These are phyloP conservation scores for Coecobrya sp. DNA, from an alignment of 2,888 invertebrate species.

Conservation along the genomic window DNA sequence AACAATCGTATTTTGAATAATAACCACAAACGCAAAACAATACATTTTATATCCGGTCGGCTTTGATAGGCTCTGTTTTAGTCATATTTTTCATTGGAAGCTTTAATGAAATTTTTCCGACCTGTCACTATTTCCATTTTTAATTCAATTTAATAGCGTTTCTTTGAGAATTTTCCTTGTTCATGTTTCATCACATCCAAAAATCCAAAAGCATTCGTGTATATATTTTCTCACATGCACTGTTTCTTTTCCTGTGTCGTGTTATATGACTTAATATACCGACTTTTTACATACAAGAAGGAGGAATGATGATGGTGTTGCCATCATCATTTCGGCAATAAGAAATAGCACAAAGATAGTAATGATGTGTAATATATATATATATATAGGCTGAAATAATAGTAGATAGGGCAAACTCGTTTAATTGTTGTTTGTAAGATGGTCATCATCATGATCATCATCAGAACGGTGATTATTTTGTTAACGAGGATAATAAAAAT, in stretches of 20 bases:
- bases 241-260: background rate
- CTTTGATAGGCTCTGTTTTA: background rate
- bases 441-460: background rate
- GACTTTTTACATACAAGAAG: too few species aligned
- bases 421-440: slow-evolving; percentile 23
- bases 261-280: background rate
- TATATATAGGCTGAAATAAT: too few species aligned
- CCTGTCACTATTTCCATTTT: background rate
- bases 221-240: background rate
- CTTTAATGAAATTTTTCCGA: background rate
- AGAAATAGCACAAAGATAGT: background rate
- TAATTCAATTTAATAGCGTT: background rate
- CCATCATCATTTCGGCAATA: background rate
- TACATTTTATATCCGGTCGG: too few species aligned
- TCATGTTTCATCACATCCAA: background rate
- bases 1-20: too few species aligned
- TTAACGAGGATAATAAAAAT: slow-evolving; percentile 38
- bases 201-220: background rate
- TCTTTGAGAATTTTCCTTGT: slow-evolving; percentile 7
- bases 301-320: background rate
- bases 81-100: too few species aligned
- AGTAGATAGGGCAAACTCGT: slow-evolving; percentile 23
- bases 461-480: background rate
- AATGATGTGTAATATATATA: too few species aligned
- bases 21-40: too few species aligned